Evolutionary conservation across 2,888 invertebrate species (phyloP), one percentile per base, ranked within the genome.

Genomic region (Desoria tigrina): DNA sequence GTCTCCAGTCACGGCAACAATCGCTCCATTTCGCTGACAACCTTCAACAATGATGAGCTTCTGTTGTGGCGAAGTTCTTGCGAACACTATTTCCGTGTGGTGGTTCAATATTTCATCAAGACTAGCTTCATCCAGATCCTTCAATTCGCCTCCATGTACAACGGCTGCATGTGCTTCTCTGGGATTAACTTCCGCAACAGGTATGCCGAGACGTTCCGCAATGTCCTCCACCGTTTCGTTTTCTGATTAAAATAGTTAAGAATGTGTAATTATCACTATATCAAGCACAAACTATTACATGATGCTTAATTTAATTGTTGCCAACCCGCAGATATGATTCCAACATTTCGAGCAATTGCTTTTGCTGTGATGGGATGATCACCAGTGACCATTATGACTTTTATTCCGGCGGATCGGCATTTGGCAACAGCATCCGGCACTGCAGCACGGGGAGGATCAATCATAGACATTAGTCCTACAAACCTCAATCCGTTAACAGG

Each of bases 71-170:
- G 86, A 86, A 0, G 87, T 87, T 54, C 88, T 81, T 1, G 90
- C 90, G 78, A 90, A 90, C 0, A 90, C 88, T 26, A 90, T 88
- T 80, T 91, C 90, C 7, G 83, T 79, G 76, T 87, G 87, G 73
- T 81, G 82, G 1, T 78, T 79, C 68, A 89, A 83, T 16, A 86
- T 81, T 1, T 81, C 77, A 72, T 86, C 85, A n/a, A 88, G 78
- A 64, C 86, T 80, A 18, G 81, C 79, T 18, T 63, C 45, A 16
- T 54, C 51, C 57, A 77, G 51, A 6, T 72, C 73, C 21, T 69
- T 65, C 50, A 77, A 56, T 45, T 76, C 71, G 23, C 61, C 24
- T 21, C 77, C 77, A 37, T 61, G 66, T 18, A 75, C 72, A 16
- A 77, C 76, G 2, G 42, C 21, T 2, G 42, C 37, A 9, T n/a